Conservation (phyloP, 2,888 invertebrate genomes). For the Drosophila imparisetae region DNA sequence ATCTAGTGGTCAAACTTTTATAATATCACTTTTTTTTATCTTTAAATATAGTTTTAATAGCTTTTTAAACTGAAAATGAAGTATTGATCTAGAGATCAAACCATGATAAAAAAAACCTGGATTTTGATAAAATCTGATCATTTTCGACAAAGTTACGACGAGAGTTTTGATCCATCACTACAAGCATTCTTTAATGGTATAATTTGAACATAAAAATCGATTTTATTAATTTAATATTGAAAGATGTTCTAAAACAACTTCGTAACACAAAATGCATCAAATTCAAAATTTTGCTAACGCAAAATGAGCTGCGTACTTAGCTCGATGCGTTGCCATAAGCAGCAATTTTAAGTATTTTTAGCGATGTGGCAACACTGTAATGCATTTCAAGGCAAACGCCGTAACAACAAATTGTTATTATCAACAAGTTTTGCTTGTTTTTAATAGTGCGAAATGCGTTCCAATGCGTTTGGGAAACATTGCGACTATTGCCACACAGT, state of each 20-base stretch:
- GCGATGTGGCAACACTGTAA: slow-evolving; percentile 32
- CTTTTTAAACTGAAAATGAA: neutral
- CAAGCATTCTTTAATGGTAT: neutral
- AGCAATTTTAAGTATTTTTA: slow-evolving; percentile 30
- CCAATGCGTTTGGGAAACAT: slow-evolving; percentile 2
- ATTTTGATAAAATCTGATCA: neutral
- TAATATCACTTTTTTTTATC: neutral
- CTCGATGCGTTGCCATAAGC: neutral
- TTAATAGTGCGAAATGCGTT: slow-evolving; percentile 13
- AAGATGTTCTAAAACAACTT: neutral
- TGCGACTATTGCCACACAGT: slow-evolving; percentile 60
- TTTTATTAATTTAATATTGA: neutral
- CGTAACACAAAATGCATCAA: neutral
- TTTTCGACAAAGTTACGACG: neutral
- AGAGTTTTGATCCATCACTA: neutral
- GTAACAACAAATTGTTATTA: slow-evolving; percentile 28
- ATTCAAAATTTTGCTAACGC: neutral
- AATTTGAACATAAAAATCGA: neutral
- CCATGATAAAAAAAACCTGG: fast-evolving
- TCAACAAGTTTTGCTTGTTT: slow-evolving; percentile 34
- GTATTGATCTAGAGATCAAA: neutral
- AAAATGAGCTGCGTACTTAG: slow-evolving; percentile 7
- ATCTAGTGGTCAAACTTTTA: neutral
- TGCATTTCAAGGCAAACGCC: slow-evolving; percentile 20
- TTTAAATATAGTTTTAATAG: neutral